A percentile compares a stretch with the other conserved stretches of the same genome.
Conservation (phyloP, 64 coral and sea anemone species). For the Montipora capricornis region DNA sequence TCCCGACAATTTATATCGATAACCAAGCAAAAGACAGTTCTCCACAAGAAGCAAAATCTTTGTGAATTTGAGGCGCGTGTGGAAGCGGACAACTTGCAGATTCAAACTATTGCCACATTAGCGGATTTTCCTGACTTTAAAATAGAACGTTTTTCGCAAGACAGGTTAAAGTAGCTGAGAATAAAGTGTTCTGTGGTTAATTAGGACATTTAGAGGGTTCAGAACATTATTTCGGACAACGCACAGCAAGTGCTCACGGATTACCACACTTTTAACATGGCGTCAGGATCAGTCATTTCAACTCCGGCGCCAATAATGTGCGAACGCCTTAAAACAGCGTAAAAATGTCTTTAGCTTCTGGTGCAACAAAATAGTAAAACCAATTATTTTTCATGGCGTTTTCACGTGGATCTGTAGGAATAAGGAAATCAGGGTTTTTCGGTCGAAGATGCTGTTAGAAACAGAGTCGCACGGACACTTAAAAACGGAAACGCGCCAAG, state of each 20-base stretch:
- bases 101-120: background rate
- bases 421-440: background rate
- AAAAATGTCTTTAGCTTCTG: slow-evolving; percentile 37
- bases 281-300: slow-evolving; percentile 57
- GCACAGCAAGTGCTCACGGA: slow-evolving; percentile 48
- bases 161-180: slow-evolving; percentile 41
- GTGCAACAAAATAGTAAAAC: slow-evolving; percentile 58
- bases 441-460: background rate
- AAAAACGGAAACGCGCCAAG: slow-evolving; percentile 17
- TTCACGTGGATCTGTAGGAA: background rate
- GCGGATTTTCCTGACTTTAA: background rate
- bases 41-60: background rate
- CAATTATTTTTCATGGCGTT: background rate
- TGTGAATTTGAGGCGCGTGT: background rate
- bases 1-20: background rate
- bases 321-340: slow-evolving; percentile 41
- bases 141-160: background rate
- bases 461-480: background rate
- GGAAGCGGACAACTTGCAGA: background rate
- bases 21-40: background rate
- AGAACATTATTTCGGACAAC: slow-evolving; percentile 15
- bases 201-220: slow-evolving; percentile 55
- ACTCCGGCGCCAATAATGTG: slow-evolving; percentile 92
- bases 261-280: slow-evolving; percentile 95
- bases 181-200: slow-evolving; percentile 55